These are phyloP conservation scores for Bombus soroeensis DNA, from an alignment of 1,140 invertebrate genomes.

Conservation along the genomic window DNA sequence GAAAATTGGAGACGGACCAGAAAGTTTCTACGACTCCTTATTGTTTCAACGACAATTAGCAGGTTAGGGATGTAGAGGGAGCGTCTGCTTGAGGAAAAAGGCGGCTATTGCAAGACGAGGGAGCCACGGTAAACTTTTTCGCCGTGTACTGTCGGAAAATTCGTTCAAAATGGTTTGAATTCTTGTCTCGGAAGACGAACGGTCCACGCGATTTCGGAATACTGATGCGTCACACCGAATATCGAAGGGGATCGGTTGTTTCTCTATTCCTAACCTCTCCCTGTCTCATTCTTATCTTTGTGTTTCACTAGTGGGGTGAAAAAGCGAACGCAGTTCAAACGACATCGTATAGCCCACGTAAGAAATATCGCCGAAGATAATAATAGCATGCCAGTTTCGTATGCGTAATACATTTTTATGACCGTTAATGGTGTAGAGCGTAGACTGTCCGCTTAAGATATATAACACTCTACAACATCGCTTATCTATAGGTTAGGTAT, in stretches of 20 bases:
- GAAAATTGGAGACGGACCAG: slow-evolving; percentile 55
- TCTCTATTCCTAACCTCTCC: slow-evolving; percentile 56
- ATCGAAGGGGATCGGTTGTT: slow-evolving; percentile 67
- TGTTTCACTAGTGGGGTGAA: not conserved
- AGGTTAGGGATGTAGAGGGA: not conserved
- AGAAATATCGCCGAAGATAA: slow-evolving; percentile 38
- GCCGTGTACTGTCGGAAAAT: slow-evolving; percentile 74
- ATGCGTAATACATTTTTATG: slow-evolving; percentile 18
- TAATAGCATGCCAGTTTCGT: not conserved
- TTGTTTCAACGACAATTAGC: slow-evolving; percentile 66
- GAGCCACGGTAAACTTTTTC: slow-evolving; percentile 73
- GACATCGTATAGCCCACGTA: slow-evolving; percentile 7
- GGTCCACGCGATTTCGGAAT: slow-evolving; percentile 78
- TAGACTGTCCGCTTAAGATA: not conserved
- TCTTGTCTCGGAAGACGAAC: slow-evolving; percentile 77
- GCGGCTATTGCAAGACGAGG: not conserved
- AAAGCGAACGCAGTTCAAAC: not conserved
- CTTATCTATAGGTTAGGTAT: not conserved
- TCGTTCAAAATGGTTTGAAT: slow-evolving; percentile 80
- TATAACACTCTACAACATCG: not conserved
- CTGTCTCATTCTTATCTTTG: slow-evolving; percentile 1
- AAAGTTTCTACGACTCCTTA: slow-evolving; percentile 64
- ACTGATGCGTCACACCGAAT: slow-evolving; percentile 73
- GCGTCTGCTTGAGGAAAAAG: not conserved
- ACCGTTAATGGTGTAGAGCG: not conserved